A percentile compares a stretch with the other conserved stretches of the same genome.
phyloP scores from a whole-genome alignment of 2,888 invertebrate genomes.

The Polymixis lichenea region DNA sequence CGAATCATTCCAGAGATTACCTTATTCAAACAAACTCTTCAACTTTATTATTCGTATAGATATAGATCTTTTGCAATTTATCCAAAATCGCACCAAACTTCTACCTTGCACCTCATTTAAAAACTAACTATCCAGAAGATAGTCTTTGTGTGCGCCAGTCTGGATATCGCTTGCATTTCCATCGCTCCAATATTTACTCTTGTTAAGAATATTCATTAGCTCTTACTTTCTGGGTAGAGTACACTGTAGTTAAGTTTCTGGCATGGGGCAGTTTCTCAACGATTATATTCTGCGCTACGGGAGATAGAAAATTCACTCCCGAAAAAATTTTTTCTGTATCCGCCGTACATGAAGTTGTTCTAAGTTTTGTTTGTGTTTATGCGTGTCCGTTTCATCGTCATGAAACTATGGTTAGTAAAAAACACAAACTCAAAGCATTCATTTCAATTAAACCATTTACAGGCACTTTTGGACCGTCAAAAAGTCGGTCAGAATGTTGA shows the following conservation, averaged over 20 bases:
- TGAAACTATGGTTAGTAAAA: not conserved
- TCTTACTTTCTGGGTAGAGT: not conserved
- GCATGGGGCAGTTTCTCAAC: not conserved
- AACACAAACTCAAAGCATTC: no score
- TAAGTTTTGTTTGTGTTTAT: not conserved
- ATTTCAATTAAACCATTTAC: no score
- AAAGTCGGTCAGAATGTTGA: no score
- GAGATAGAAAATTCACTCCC: not conserved
- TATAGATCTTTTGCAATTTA: not conserved
- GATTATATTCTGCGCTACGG: not conserved
- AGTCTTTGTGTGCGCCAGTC: constrained; percentile 31
- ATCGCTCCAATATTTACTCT: constrained; percentile 38
- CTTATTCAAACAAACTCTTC: no score
- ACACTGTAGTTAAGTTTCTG: not conserved
- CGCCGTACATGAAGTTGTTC: not conserved
- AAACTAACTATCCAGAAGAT: constrained; percentile 29
- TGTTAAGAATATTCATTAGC: constrained; percentile 32
- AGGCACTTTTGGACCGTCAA: no score
- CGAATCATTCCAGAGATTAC: no score
- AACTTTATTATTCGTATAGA: no score
- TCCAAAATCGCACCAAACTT: not conserved
- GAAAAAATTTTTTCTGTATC: not conserved
- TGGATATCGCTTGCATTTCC: constrained; percentile 13
- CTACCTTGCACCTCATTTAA: constrained; percentile 6
- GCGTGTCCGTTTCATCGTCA: not conserved